A percentile compares a stretch with the other conserved stretches of the same genome.
Conservation (phyloP, 2,113 vertebrate species). For the Boleophthalmus pectinirostris region DNA sequence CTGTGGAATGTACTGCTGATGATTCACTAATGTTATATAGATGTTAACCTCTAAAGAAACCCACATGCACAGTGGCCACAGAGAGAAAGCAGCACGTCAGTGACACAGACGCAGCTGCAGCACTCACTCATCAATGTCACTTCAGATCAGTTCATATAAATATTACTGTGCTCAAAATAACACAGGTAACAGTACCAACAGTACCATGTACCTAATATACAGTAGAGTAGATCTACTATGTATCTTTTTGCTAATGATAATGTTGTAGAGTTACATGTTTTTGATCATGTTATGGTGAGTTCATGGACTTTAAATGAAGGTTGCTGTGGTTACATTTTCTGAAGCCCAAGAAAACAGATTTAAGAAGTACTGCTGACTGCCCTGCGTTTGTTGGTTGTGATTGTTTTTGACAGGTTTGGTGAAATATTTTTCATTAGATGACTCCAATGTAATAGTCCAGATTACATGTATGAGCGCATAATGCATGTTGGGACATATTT, state of each 20-base stretch:
- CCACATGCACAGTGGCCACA: not conserved
- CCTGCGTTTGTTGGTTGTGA: constrained; percentile 11
- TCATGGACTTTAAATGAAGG: not conserved
- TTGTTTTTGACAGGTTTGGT: constrained; percentile 19
- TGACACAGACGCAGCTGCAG: not conserved
- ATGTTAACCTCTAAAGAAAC: not conserved
- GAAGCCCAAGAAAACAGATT: not conserved
- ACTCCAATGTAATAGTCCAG: constrained; percentile 28
- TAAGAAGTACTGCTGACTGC: not conserved
- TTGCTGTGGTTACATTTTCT: not conserved
- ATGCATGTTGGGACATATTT: constrained; percentile 13
- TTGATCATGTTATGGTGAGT: not conserved
- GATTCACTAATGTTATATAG: not conserved
- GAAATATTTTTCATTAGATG: constrained; percentile 22
- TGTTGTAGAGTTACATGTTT: not conserved
- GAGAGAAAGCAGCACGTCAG: not conserved
- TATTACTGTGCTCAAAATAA: not conserved
- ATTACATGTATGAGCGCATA: constrained; percentile 7
- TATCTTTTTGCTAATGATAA: not conserved
- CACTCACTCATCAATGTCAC: constrained; percentile 1
- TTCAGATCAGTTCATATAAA: not conserved
- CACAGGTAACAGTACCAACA: not conserved
- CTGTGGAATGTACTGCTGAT: not conserved
- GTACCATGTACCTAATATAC: too few species aligned
- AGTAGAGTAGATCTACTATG: not conserved